Evolutionary conservation across 2,113 vertebrate species (phyloP).

Genomic region (Ceyx cyanopectus): DNA sequence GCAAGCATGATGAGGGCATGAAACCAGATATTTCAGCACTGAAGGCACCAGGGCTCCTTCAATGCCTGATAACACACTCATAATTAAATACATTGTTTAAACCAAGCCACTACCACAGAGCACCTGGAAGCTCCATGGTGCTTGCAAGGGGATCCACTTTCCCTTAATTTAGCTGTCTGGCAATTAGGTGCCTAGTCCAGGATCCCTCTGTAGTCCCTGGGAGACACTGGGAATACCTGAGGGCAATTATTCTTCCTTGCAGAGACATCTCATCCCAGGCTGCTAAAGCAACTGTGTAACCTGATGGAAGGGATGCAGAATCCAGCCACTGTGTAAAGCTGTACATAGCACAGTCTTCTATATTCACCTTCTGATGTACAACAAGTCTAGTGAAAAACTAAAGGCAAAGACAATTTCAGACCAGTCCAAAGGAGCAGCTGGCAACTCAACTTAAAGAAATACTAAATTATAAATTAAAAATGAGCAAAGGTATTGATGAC

Average conservation of each 20-base stretch:
- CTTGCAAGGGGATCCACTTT: neutral
- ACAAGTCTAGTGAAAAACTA: neutral
- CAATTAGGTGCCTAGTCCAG: neutral
- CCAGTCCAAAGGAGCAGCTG: neutral
- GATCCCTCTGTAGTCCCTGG: neutral
- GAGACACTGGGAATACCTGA: rapidly evolving
- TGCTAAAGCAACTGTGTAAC: neutral
- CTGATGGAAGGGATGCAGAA: neutral
- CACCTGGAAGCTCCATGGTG: rapidly evolving
- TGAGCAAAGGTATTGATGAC: neutral
- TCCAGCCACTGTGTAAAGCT: neutral
- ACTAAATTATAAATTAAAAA: neutral
- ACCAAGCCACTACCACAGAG: rapidly evolving
- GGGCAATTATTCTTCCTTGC: neutral
- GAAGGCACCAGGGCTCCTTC: neutral
- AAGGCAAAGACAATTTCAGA: neutral
- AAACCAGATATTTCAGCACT: neutral
- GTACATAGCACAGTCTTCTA: rapidly evolving
- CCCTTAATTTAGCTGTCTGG: neutral
- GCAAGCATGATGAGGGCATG: neutral
- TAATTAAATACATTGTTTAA: neutral
- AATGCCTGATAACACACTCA: neutral
- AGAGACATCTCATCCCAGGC: neutral
- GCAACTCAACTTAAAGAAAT: neutral
- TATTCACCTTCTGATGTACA: neutral